Evolutionary conservation across 1,140 invertebrate species (phyloP), one percentile per base, ranked within the genome.

Genomic region (Acyrthosiphon pisum): DNA sequence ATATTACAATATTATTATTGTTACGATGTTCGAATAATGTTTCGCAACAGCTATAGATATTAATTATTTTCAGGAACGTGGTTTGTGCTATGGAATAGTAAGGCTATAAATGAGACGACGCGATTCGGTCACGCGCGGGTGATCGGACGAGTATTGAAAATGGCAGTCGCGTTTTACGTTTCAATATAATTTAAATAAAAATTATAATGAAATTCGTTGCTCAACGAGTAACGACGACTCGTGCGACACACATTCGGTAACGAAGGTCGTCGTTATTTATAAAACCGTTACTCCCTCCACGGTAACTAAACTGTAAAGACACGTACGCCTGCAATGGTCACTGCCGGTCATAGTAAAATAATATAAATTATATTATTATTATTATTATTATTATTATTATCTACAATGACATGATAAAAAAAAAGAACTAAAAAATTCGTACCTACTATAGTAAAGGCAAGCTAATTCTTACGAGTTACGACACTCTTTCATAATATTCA

Each of bases 191-290:
- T 76, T n/a, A 68, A 76, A 76, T 18, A n/a, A n/a, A n/a, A 76
- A 76, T 76, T 76, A n/a, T 76, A 18, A 76, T 76, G n/a, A 76
- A 76, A 76, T 76, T 30, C 2, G 88, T 56, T 60, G 50, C 50
- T 30, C 91, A 83, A 84, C 41, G 56, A 41, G 50, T 60, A 50
- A 18, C 37, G 41, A 68, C n/a, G 26, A 37, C 68, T 48, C 20
- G 44, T 76, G 60, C 68, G 90, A 81, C 90, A 92, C 37, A 48
- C 68, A 83, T 83, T 48, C 44, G 44, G 41, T 0, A 41, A 11
- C 46, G 30, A 92, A 83, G 60, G 90, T 81, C 68, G 68, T 81
- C 41, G 90, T n/a, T 90, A 90, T 90, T 90, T 90, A 68, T 90
- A 89, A 90, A 90, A 68, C 89, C 1, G 26, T 68, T 37, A n/a